Evolutionary conservation across 2,797 vertebrate species (phyloP), one percentile per base, ranked within the genome.

Genomic region (Poecilia picta): DNA sequence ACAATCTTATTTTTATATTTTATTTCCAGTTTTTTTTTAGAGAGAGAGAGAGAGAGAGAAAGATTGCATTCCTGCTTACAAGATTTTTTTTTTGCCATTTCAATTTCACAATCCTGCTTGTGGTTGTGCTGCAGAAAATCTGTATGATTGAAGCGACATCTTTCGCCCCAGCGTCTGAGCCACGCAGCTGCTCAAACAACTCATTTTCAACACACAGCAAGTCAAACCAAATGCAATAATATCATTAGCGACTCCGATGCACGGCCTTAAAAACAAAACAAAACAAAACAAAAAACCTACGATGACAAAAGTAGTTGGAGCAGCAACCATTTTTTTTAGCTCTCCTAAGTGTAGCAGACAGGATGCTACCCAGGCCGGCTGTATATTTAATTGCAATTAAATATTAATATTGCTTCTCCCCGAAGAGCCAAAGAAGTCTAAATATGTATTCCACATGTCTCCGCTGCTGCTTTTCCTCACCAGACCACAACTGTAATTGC

Each of bases 121-220:
- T 36, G 81, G 91, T 83, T 57, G 28, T 15, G 83, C 72, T 81
- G 85, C 83, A 84, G 23, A 31, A 79, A 66, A 36, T 66, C 81
- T 71, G 86, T 85, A 89, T 86, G 80, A 18, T 90, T 90, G 83
- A 79, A 84, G 83, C 86, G 87, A 81, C 81, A 41, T 88, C 85
- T 85, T 85, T 89, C 85, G 90, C 80, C 87, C 88, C 92, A 91
- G 90, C 89, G 91, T 91, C 91, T 36, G 53, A 83, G 83, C 74
- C 4, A 68, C 18, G 85, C 88, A 91, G 91, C 89, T 93, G 89
- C 81, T 77, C 80, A 80, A 80, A 72, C 46, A 74, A 80, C 78
- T 64, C 72, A 74, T 71, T 62, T 81, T 80, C 88, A 90, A 89
- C 92, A 87, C 72, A 87, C 83, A 82, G 79, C 49, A 31, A 31